Conservation (phyloP, 2,888 invertebrate genomes). For the Catocala fraxini region DNA sequence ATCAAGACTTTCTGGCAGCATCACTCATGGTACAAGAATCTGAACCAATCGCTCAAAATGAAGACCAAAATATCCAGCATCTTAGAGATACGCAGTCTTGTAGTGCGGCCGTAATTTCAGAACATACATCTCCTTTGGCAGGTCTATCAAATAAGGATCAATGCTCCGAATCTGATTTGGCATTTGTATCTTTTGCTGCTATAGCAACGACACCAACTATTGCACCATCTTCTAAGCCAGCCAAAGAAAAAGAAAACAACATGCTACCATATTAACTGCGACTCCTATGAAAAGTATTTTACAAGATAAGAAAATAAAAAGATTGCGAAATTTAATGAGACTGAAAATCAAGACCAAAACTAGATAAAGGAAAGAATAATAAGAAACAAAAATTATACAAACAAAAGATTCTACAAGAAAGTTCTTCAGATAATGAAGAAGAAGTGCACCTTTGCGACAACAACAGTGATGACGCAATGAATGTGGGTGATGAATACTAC, state of each 20-base stretch:
- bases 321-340: slow-evolving; percentile 32
- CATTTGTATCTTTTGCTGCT: background rate
- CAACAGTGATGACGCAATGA: slow-evolving; percentile 35
- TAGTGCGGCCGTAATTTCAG: background rate
- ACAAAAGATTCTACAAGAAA: slow-evolving; percentile 9
- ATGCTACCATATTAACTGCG: slow-evolving; percentile 32
- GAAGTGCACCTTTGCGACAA: slow-evolving; percentile 8
- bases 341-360: slow-evolving; percentile 40
- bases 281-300: slow-evolving; percentile 14
- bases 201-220: background rate
- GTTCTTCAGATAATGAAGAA: slow-evolving; percentile 12
- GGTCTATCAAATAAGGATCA: background rate
- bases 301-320: slow-evolving; percentile 41
- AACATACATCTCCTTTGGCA: background rate
- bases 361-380: slow-evolving; percentile 36
- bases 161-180: background rate
- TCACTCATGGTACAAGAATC: too few relatives aligned
- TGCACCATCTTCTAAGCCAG: background rate
- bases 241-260: slow-evolving; percentile 2
- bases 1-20: too few relatives aligned
- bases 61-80: background rate
- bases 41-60: background rate
- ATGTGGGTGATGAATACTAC: slow-evolving; percentile 40
- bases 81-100: background rate
- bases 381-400: slow-evolving; percentile 30